phyloP scores from a whole-genome alignment of 2,797 vertebrate species.

The Crenichthys baileyi region DNA sequence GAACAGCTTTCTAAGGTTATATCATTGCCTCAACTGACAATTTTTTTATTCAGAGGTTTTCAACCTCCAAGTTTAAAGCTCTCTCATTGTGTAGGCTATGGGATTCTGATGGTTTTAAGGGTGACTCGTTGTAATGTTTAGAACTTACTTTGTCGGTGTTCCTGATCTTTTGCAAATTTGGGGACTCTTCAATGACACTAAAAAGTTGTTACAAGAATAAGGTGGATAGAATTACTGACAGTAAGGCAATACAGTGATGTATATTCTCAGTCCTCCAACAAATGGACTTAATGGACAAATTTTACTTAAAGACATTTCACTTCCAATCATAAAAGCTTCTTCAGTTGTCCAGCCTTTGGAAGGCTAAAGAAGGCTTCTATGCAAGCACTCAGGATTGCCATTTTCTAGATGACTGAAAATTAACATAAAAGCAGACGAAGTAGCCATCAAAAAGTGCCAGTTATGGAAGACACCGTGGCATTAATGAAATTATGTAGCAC shows the following conservation, averaged over 20 bases:
- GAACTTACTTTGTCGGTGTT: not conserved
- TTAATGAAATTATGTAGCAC: slow-evolving; percentile 4
- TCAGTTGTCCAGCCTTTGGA: not conserved
- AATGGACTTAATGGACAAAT: too few species aligned
- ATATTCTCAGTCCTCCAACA: not conserved
- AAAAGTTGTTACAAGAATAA: not conserved
- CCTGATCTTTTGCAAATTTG: not conserved
- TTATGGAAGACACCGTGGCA: not conserved
- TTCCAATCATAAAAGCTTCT: not conserved
- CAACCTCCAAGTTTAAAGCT: not conserved
- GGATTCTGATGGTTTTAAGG: not conserved
- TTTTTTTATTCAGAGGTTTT: not conserved
- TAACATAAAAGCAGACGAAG: slow-evolving; percentile 4
- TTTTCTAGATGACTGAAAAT: slow-evolving; percentile 1
- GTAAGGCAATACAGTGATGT: not conserved
- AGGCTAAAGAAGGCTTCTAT: not conserved
- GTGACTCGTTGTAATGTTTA: not conserved
- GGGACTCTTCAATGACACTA: not conserved
- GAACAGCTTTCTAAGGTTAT: not conserved
- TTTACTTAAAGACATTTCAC: not conserved
- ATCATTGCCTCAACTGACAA: not conserved
- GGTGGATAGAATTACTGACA: not conserved
- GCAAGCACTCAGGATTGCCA: not conserved
- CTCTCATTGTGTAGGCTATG: not conserved
- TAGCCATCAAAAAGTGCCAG: slow-evolving; percentile 12